These are phyloP conservation scores for Coelopa frigida DNA, from an alignment of 1,140 invertebrate species.

Conservation along the genomic window DNA sequence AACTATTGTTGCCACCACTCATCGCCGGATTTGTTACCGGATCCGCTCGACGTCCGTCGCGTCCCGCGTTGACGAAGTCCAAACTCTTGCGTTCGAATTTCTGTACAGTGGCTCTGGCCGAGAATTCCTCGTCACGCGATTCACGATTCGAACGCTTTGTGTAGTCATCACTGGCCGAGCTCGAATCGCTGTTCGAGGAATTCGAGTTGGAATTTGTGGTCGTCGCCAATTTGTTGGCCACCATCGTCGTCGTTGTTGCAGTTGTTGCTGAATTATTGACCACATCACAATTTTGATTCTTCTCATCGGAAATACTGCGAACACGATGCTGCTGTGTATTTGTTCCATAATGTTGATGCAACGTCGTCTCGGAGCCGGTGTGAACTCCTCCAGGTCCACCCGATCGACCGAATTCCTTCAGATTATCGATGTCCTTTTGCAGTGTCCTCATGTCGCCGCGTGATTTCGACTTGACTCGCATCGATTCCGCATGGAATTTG, in stretches of 20 bases:
- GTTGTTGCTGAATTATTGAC: constrained; percentile 14
- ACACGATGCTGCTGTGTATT: constrained; percentile 20
- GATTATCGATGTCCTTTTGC: constrained; percentile 41
- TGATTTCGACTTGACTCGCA: constrained; percentile 43
- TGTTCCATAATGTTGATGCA: no score
- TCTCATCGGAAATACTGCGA: constrained; percentile 42
- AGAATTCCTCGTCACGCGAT: constrained; percentile 14
- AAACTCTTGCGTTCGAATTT: constrained; percentile 30
- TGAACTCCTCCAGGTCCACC: no score
- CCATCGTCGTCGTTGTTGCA: neutral
- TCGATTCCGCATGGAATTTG: constrained; percentile 28
- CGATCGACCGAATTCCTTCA: constrained; percentile 28
- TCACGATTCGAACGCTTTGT: no score
- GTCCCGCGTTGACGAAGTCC: constrained; percentile 15
- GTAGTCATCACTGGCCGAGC: constrained; percentile 6
- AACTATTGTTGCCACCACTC: no score
- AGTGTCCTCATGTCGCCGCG: constrained; percentile 36
- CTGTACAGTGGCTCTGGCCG: constrained; percentile 17
- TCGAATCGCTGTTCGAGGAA: neutral
- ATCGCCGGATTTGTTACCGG: no score
- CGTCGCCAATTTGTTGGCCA: constrained; percentile 4
- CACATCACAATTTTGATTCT: constrained; percentile 45
- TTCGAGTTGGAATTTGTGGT: neutral
- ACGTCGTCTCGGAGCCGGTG: constrained; percentile 34
- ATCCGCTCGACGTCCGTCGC: constrained; percentile 11